Conservation (phyloP, 2,888 invertebrate species). For the Ceramica pisi region DNA sequence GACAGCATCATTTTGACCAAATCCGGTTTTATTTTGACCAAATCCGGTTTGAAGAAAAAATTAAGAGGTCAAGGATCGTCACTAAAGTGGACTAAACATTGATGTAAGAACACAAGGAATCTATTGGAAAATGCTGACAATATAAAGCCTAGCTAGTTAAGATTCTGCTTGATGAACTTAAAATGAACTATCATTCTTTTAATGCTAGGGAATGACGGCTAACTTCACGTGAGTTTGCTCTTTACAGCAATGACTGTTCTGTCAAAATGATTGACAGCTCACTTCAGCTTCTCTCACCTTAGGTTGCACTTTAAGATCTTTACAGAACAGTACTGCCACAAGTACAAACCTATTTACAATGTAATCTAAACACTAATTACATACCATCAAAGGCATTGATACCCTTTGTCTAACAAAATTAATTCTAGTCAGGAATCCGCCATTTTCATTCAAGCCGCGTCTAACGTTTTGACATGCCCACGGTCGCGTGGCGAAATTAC, state of each 20-base stretch:
- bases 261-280: too few species aligned
- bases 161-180: not conserved
- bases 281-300: not conserved
- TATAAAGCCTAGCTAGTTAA: not conserved
- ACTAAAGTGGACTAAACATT: not conserved
- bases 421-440: slow-evolving; percentile 58
- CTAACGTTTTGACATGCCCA: slow-evolving; percentile 64
- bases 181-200: too few species aligned
- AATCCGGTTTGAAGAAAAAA: not conserved
- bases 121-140: not conserved
- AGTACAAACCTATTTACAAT: not conserved
- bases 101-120: not conserved
- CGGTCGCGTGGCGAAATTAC: slow-evolving; percentile 67
- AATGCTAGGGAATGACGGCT: too few species aligned
- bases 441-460: slow-evolving; percentile 62
- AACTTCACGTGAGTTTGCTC: not conserved
- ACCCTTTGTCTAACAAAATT: slow-evolving; percentile 56
- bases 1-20: not conserved
- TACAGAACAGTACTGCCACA: not conserved
- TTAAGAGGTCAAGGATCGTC: not conserved
- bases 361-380: slow-evolving; percentile 45
- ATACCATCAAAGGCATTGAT: slow-evolving; percentile 28
- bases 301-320: not conserved
- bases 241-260: not conserved
- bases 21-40: not conserved